Evolutionary conservation across 2,888 invertebrate species (phyloP).

Genomic region (Polydrusus pterygomalis): DNA sequence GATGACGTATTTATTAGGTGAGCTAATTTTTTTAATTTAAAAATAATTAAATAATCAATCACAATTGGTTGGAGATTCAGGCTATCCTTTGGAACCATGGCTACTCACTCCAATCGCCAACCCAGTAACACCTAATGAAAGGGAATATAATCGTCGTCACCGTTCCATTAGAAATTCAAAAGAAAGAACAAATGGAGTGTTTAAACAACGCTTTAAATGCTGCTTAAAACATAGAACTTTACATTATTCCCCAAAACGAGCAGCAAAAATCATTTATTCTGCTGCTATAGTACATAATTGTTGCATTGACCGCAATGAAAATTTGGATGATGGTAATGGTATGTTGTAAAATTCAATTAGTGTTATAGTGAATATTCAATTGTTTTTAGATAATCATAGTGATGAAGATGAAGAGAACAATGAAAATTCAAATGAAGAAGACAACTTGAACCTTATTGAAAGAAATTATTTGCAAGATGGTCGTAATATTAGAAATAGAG

Average conservation of each 20-base stretch:
- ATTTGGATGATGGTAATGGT: no score
- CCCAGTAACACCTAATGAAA: not conserved
- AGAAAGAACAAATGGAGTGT: not conserved
- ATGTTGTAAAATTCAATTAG: no score
- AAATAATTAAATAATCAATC: not conserved
- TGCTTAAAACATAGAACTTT: not conserved
- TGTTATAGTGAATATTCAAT: no score
- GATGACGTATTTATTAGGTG: conserved; percentile 12
- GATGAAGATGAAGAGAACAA: no score
- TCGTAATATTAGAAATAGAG: no score
- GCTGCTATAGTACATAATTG: not conserved
- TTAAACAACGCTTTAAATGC: not conserved
- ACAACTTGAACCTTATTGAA: no score
- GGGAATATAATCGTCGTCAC: not conserved
- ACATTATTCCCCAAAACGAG: not conserved
- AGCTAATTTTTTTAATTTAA: no score
- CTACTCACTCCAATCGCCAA: not conserved
- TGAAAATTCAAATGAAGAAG: no score
- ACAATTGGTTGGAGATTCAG: not conserved
- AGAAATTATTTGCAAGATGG: no score
- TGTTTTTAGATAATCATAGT: no score
- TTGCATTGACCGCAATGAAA: not conserved
- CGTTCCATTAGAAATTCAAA: not conserved
- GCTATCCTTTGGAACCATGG: not conserved
- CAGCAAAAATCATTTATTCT: not conserved